A percentile compares a stretch with the other conserved stretches of the same genome.
Conservation (phyloP, 35 echinoderm and acorn worm genomes). For the Lytechinus variegatus region DNA sequence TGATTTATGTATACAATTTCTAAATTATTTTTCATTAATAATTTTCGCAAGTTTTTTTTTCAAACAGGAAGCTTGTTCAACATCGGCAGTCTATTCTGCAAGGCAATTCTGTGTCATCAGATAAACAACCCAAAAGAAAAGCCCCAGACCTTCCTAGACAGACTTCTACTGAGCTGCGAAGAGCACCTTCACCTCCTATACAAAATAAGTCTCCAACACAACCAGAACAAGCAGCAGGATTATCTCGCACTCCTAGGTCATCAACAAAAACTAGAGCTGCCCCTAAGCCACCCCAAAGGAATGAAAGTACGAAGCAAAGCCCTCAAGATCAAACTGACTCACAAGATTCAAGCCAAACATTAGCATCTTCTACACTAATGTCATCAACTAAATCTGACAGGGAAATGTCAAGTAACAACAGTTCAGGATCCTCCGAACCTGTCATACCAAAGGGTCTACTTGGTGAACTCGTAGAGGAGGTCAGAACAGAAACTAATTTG, state of each 20-base stretch:
- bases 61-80: slow-evolving; percentile 87
- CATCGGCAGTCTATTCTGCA: slow-evolving; percentile 73
- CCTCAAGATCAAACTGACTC: slow-evolving; percentile 6
- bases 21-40: not conserved
- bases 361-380: slow-evolving; percentile 14
- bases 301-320: slow-evolving; percentile 49
- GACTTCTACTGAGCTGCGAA: slow-evolving; percentile 10
- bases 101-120: not conserved
- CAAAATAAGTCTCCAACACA: not conserved
- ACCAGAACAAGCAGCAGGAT: not conserved
- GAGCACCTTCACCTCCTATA: slow-evolving; percentile 15
- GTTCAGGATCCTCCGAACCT: slow-evolving; percentile 10
- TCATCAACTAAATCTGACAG: not conserved
- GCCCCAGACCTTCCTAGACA: slow-evolving; percentile 46
- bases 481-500: slow-evolving; percentile 83
- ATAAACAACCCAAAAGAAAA: slow-evolving; percentile 62
- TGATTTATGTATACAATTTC: not conserved
- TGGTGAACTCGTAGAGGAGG: slow-evolving; percentile 84
- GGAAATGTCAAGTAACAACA: not conserved
- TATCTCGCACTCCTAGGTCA: not conserved
- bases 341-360: not conserved
- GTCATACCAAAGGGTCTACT: slow-evolving; percentile 67
- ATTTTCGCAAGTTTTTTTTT: not conserved
- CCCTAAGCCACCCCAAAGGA: slow-evolving; percentile 47
- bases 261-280: slow-evolving; percentile 53